Conservation (phyloP, 2,113 vertebrate genomes). For the Pterocles gutturalis region DNA sequence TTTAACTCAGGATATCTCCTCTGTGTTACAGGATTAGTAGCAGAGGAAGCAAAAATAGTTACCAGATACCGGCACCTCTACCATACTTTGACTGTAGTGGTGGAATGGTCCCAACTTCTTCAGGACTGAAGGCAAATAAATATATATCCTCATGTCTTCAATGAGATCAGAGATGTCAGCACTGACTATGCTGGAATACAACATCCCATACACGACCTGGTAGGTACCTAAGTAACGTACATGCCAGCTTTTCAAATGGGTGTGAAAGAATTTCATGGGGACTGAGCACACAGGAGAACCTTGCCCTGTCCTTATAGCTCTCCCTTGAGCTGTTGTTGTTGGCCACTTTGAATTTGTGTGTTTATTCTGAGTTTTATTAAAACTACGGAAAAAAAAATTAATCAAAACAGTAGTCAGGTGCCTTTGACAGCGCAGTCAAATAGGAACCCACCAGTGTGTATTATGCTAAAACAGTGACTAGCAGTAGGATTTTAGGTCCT, state of each 20-base stretch:
- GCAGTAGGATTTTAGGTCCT: background rate
- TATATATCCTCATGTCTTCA: background rate
- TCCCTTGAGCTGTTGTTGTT: background rate
- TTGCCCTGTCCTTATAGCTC: background rate
- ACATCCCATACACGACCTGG: background rate
- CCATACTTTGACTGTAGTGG: background rate
- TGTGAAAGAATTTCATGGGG: background rate
- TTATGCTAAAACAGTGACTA: background rate
- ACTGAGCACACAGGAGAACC: background rate
- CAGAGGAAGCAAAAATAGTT: background rate
- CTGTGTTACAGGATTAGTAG: background rate
- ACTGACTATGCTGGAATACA: background rate
- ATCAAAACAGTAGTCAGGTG: background rate
- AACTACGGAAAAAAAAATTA: background rate
- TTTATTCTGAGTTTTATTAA: background rate
- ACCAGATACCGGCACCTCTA: background rate
- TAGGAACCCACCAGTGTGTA: background rate
- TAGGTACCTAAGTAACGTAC: background rate
- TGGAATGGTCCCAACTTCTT: background rate
- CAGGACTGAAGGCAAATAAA: background rate
- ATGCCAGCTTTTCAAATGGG: background rate
- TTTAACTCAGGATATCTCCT: background rate
- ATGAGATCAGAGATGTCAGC: background rate
- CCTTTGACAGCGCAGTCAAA: background rate
- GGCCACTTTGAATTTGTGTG: background rate